Conservation (phyloP, 2,888 invertebrate genomes). For the Apotomis betuletana region DNA sequence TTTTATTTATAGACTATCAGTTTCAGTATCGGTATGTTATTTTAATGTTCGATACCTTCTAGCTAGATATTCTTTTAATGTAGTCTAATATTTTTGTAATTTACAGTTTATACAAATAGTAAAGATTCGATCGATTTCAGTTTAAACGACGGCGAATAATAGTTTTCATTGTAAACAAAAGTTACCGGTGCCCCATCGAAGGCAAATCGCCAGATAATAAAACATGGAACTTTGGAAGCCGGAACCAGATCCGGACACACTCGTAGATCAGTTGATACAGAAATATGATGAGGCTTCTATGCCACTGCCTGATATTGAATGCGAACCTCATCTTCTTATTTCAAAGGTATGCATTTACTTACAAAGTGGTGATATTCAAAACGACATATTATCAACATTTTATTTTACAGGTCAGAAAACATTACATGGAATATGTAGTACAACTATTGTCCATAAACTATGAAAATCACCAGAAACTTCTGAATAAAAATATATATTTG, state of each 20-base stretch:
- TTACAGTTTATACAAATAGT: no score
- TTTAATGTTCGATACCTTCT: no score
- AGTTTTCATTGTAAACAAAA: background rate
- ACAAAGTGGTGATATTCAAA: background rate
- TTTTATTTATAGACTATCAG: no score
- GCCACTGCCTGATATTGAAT: constrained; percentile 69
- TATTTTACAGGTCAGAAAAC: constrained; percentile 71
- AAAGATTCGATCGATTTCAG: no score
- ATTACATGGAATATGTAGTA: constrained; percentile 75
- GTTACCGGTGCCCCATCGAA: background rate
- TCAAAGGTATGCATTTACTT: constrained; percentile 63
- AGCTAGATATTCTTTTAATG: no score
- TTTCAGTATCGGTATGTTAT: no score
- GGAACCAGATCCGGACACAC: constrained; percentile 52
- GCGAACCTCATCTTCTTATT: constrained; percentile 74
- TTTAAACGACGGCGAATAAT: background rate
- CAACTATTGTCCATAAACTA: constrained; percentile 72
- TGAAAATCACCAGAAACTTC: constrained; percentile 69
- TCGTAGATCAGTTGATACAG: constrained; percentile 61
- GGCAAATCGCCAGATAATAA: constrained; percentile 25
- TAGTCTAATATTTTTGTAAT: no score
- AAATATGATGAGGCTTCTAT: constrained; percentile 67
- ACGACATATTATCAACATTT: background rate
- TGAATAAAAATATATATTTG: constrained; percentile 71
- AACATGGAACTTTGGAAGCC: constrained; percentile 43